A percentile compares a stretch with the other conserved stretches of the same genome.
phyloP scores from a whole-genome alignment of 2,113 vertebrate genomes.

The Coturnix japonica region DNA sequence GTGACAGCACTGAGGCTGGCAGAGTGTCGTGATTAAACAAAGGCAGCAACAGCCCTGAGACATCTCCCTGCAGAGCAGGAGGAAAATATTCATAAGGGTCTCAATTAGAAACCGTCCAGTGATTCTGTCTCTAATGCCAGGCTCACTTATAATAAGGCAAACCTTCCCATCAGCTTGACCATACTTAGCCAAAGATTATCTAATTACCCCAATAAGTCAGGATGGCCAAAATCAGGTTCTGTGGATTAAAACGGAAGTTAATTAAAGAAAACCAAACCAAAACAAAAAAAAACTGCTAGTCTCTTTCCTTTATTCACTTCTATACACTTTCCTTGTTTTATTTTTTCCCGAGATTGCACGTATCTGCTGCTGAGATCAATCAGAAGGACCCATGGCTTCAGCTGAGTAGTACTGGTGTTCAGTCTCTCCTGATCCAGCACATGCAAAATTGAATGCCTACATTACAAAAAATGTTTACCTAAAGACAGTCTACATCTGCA shows the following conservation, averaged over 20 bases:
- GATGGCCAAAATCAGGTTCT: not conserved
- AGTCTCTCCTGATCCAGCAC: not conserved
- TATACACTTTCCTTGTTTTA: not conserved
- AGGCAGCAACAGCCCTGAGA: constrained; percentile 45
- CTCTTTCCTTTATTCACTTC: not conserved
- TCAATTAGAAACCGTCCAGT: not conserved
- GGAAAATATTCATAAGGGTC: constrained; percentile 28
- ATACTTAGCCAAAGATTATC: not conserved
- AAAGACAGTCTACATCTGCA: not conserved
- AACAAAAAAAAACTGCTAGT: too few relatives aligned
- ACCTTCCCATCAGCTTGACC: not conserved
- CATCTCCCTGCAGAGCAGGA: constrained; percentile 21
- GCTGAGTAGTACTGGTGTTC: not conserved
- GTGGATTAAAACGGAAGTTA: not conserved
- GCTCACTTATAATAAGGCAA: not conserved
- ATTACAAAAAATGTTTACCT: constrained; percentile 5
- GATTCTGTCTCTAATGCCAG: not conserved
- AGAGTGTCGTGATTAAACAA: constrained; percentile 19
- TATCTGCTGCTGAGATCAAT: constrained; percentile 2
- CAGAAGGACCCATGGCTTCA: not conserved
- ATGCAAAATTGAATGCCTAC: not conserved
- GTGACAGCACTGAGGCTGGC: constrained; percentile 38
- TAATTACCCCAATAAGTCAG: not conserved
- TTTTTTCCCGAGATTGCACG: rapidly evolving
- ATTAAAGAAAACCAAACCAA: not conserved